Conservation (phyloP, 1,140 invertebrate genomes). For the Pseudomyrmex pallidus region DNA sequence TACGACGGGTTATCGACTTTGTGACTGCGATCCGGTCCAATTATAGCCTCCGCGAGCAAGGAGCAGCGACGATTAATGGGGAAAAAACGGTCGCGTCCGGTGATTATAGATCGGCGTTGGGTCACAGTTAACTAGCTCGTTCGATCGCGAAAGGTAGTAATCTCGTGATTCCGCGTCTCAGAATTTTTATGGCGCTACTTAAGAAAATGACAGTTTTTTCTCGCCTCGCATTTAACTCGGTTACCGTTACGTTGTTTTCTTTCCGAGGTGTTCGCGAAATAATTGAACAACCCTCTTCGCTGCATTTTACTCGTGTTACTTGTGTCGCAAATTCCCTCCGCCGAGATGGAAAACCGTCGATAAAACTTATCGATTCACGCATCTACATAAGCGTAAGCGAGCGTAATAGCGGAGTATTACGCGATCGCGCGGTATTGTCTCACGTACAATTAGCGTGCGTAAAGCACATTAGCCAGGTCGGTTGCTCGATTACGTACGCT, state of each 20-base stretch:
- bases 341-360: too few relatives aligned
- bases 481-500: slow-evolving; percentile 57
- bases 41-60: slow-evolving; percentile 67
- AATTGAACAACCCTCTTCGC: slow-evolving; percentile 16
- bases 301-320: not conserved
- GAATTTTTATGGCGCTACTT: slow-evolving; percentile 6
- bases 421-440: slow-evolving; percentile 58
- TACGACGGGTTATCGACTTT: slow-evolving; percentile 72
- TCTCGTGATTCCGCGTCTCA: slow-evolving; percentile 21
- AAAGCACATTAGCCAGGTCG: slow-evolving; percentile 47
- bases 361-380: slow-evolving; percentile 46
- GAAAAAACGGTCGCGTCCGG: slow-evolving; percentile 46
- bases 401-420: slow-evolving; percentile 5
- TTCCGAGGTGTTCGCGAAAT: not conserved
- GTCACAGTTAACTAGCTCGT: slow-evolving; percentile 47
- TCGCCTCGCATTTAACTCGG: not conserved
- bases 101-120: slow-evolving; percentile 67
- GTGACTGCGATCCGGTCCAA: slow-evolving; percentile 72
- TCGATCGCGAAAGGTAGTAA: slow-evolving; percentile 50
- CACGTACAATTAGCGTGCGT: slow-evolving; percentile 63
- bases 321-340: not conserved
- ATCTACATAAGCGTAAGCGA: not conserved
- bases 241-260: slow-evolving; percentile 15
- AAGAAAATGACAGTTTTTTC: slow-evolving; percentile 40
- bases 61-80: slow-evolving; percentile 67